Evolutionary conservation across 2,113 vertebrate species (phyloP).

Genomic region (Hiodon alosoides): DNA sequence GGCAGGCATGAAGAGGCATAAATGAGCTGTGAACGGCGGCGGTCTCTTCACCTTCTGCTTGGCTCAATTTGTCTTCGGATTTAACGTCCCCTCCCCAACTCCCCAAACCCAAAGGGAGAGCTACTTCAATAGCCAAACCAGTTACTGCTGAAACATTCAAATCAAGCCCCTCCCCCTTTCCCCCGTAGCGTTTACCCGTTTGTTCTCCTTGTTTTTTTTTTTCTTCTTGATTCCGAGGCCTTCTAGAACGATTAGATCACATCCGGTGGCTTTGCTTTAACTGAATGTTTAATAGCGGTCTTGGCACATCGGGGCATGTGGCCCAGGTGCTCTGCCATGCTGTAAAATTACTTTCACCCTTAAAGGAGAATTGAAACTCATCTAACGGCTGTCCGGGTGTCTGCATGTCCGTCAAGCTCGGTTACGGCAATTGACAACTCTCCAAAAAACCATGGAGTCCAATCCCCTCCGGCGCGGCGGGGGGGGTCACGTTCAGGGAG

Average conservation of each 20-base stretch:
- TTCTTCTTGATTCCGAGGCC: constrained; percentile 52
- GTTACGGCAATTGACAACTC: constrained; percentile 39
- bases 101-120: neutral
- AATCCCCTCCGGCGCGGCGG: no score
- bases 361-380: constrained; percentile 30
- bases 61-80: neutral
- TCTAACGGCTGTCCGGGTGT: constrained; percentile 43
- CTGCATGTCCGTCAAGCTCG: constrained; percentile 47
- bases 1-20: constrained; percentile 68
- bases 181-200: no score
- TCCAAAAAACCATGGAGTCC: constrained; percentile 9
- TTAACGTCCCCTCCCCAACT: neutral
- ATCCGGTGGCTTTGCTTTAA: constrained; percentile 37
- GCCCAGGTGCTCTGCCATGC: constrained; percentile 49
- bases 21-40: constrained; percentile 55
- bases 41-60: constrained; percentile 34
- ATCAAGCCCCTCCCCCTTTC: no score
- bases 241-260: constrained; percentile 26
- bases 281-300: constrained; percentile 45
- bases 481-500: neutral
- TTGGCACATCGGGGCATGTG: constrained; percentile 41
- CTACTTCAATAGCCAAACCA: constrained; percentile 41
- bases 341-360: constrained; percentile 51
- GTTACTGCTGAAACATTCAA: constrained; percentile 30
- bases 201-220: constrained; percentile 37